Percentiles rank a stretch among this genome's conserved stretches.
Evolutionary conservation across 2,888 invertebrate species (phyloP).

Genomic region (Drosophila limbata): DNA sequence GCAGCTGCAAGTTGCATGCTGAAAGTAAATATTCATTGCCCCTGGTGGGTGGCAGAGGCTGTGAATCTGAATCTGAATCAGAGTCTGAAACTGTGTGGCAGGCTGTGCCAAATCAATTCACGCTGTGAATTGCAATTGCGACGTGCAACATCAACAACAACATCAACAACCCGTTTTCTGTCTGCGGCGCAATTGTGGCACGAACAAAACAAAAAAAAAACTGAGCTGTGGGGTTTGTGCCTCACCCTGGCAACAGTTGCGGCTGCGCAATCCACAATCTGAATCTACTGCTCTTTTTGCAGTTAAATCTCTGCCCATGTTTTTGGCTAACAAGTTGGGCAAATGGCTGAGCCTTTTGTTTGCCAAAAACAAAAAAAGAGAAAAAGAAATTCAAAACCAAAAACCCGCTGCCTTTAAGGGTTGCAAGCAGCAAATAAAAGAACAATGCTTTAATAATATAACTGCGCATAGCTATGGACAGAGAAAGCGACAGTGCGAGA

Average conservation of each 20-base stretch:
- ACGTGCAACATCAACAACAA: constrained; percentile 12
- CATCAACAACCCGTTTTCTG: constrained; percentile 1
- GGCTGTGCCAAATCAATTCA: constrained; percentile 72
- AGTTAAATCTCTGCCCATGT: constrained; percentile 23
- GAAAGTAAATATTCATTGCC: constrained; percentile 57
- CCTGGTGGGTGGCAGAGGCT: constrained; percentile 45
- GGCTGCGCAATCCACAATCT: constrained; percentile 50
- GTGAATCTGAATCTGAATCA: neutral
- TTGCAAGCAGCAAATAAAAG: constrained; percentile 59
- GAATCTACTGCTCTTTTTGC: constrained; percentile 65
- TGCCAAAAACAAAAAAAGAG: constrained; percentile 19
- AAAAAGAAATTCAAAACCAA: constrained; percentile 75
- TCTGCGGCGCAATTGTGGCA: constrained; percentile 26
- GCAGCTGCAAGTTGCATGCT: constrained; percentile 46
- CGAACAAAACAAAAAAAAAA: neutral
- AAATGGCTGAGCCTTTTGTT: constrained; percentile 61
- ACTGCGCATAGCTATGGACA: constrained; percentile 55
- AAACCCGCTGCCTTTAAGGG: constrained; percentile 62
- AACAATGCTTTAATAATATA: constrained; percentile 76
- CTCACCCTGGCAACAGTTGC: constrained; percentile 71
- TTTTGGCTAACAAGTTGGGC: constrained; percentile 53
- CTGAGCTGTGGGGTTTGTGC: constrained; percentile 1
- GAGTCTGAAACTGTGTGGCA: constrained; percentile 8
- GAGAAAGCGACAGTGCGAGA: neutral
- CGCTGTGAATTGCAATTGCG: constrained; percentile 62